phyloP scores from a whole-genome alignment of 2,797 vertebrate genomes.

The Sebastiscus albofasciatus region DNA sequence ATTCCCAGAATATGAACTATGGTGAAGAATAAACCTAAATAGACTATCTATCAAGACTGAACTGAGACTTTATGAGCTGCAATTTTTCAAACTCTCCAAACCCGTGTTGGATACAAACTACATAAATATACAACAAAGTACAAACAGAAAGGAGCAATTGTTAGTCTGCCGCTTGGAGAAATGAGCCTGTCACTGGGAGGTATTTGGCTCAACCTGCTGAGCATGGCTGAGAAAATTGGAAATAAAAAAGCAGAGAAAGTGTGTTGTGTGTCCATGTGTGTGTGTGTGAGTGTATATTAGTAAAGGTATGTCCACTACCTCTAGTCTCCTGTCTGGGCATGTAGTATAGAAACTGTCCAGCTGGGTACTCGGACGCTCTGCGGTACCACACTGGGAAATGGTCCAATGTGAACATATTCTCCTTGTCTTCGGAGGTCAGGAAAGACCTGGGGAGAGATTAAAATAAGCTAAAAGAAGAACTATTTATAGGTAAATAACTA shows the following conservation, averaged over 20 bases:
- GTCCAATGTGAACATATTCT: constrained; percentile 94
- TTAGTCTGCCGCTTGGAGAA: not conserved
- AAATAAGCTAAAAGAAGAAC: constrained; percentile 24
- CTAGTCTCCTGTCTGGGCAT: constrained; percentile 83
- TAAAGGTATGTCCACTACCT: constrained; percentile 80
- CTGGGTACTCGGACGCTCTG: constrained; percentile 88
- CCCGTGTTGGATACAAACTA: not conserved
- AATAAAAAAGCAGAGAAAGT: constrained; percentile 13
- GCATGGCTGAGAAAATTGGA: not conserved
- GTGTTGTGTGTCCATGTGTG: not conserved
- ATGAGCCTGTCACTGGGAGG: constrained; percentile 1
- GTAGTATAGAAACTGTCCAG: constrained; percentile 92
- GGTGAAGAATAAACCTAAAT: not conserved
- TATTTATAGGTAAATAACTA: not conserved
- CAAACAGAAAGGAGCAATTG: constrained; percentile 1
- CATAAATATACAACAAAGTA: not conserved
- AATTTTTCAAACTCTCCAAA: constrained; percentile 1
- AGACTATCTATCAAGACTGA: not conserved
- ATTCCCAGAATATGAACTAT: not conserved
- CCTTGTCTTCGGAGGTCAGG: constrained; percentile 87
- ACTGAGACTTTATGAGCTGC: not conserved
- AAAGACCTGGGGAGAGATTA: constrained; percentile 86
- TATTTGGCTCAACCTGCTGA: constrained; percentile 8
- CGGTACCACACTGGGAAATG: constrained; percentile 97
- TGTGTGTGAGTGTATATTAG: not conserved